These are phyloP conservation scores for Blera fallax DNA, from an alignment of 2,888 invertebrate species.

Conservation along the genomic window DNA sequence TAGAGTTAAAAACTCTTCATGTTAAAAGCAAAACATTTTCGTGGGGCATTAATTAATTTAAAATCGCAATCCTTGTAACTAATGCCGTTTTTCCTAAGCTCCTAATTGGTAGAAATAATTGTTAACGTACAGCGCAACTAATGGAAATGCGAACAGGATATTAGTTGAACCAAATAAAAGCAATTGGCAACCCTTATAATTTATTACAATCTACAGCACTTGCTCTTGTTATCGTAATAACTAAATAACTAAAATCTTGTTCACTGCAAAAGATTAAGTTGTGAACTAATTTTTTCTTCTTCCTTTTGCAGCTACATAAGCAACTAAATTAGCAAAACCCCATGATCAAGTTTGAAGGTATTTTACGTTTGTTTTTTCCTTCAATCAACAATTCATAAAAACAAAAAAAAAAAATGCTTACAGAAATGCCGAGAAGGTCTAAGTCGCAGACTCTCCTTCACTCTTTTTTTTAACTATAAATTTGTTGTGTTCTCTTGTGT, in stretches of 20 bases:
- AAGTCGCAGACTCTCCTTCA: neutral
- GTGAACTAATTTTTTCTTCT: constrained; percentile 24
- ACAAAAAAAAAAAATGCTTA: neutral
- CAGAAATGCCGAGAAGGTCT: constrained; percentile 62
- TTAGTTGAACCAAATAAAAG: no score
- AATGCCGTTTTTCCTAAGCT: no score
- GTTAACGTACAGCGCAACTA: no score
- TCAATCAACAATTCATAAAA: neutral
- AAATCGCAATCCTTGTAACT: no score
- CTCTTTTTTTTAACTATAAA: neutral
- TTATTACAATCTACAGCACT: no score
- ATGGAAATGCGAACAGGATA: no score
- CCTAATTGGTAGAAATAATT: no score
- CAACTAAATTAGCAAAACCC: constrained; percentile 3
- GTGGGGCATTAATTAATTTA: no score
- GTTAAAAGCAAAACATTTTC: no score
- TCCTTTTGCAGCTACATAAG: constrained; percentile 60
- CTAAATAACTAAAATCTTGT: neutral
- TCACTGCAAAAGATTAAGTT: neutral
- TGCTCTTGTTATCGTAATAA: neutral
- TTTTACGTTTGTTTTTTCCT: constrained; percentile 25
- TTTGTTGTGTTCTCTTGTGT: constrained; percentile 66
- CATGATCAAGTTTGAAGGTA: constrained; percentile 46
- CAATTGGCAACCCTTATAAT: no score
- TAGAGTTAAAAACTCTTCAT: no score